Percentiles rank a stretch among this genome's conserved stretches.
Evolutionary conservation across 2,113 vertebrate species (phyloP).

Genomic region (Neomonachus schauinslandi): DNA sequence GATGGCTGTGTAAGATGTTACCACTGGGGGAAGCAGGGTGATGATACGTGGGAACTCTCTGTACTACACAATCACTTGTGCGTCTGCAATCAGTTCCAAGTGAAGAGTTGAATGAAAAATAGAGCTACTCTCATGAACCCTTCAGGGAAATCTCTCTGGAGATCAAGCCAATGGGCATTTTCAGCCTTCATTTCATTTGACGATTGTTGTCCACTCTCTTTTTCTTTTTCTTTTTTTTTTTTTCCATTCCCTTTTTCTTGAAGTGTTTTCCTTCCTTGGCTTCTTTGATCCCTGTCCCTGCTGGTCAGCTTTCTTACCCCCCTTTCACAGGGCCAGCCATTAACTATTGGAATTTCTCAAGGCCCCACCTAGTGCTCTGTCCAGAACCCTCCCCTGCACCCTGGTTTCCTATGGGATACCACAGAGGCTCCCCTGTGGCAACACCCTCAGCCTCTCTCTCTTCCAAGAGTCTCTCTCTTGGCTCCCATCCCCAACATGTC

Average conservation of each 20-base stretch:
- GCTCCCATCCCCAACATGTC: neutral
- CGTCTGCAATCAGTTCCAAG: neutral
- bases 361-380: no score
- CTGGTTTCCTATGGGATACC: neutral
- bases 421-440: neutral
- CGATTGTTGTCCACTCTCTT: neutral
- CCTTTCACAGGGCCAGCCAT: neutral
- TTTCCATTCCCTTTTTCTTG: neutral
- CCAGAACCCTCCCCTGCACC: neutral
- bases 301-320: neutral
- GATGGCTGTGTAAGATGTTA: neutral
- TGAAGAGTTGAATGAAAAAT: neutral
- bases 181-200: neutral
- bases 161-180: neutral
- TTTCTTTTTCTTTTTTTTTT: neutral
- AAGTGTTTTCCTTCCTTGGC: neutral
- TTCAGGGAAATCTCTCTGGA: neutral
- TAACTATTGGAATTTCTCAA: neutral
- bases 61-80: neutral
- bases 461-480: neutral
- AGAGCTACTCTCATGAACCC: neutral
- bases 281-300: neutral
- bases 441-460: neutral
- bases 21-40: neutral
- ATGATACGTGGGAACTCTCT: neutral